These are phyloP conservation scores for Hestina assimilis DNA, from an alignment of 1,140 invertebrate species.

Conservation along the genomic window DNA sequence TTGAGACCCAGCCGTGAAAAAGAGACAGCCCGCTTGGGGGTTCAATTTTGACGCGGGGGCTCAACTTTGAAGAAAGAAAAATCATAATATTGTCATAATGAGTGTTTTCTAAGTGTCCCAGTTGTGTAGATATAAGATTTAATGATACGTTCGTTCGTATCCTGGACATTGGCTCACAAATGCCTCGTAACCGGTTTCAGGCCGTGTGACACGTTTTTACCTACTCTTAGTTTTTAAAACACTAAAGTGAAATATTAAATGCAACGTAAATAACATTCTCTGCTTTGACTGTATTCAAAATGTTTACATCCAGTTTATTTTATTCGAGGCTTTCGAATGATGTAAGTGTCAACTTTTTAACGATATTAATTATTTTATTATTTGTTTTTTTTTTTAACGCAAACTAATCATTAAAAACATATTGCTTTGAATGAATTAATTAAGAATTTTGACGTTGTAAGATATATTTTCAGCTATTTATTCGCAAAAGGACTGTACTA, in stretches of 20 bases:
- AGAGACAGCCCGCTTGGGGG: too few relatives aligned
- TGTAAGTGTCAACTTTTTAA: neutral
- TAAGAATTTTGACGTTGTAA: neutral
- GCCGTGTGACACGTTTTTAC: slow-evolving; percentile 3
- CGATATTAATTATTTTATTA: neutral
- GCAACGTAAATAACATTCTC: slow-evolving; percentile 1
- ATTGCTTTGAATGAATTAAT: neutral
- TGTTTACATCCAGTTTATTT: slow-evolving; percentile 2
- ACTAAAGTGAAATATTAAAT: slow-evolving; percentile 1
- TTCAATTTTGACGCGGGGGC: too few relatives aligned
- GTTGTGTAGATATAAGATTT: slow-evolving; percentile 31
- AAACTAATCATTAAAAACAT: too few relatives aligned
- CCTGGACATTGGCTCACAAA: slow-evolving; percentile 20
- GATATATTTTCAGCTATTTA: neutral
- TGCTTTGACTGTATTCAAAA: slow-evolving; percentile 7
- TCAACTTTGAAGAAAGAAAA: too few relatives aligned
- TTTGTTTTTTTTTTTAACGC: too few relatives aligned
- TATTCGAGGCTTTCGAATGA: slow-evolving; percentile 1
- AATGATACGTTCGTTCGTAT: slow-evolving; percentile 28
- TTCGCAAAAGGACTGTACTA: neutral
- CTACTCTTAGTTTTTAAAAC: slow-evolving; percentile 7
- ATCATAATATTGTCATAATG: slow-evolving; percentile 11
- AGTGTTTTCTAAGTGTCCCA: slow-evolving; percentile 31
- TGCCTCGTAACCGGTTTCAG: slow-evolving; percentile 28
- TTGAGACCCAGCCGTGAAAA: too few relatives aligned